Evolutionary conservation across 2,888 invertebrate species (phyloP).

Genomic region (Machimus atricapillus): DNA sequence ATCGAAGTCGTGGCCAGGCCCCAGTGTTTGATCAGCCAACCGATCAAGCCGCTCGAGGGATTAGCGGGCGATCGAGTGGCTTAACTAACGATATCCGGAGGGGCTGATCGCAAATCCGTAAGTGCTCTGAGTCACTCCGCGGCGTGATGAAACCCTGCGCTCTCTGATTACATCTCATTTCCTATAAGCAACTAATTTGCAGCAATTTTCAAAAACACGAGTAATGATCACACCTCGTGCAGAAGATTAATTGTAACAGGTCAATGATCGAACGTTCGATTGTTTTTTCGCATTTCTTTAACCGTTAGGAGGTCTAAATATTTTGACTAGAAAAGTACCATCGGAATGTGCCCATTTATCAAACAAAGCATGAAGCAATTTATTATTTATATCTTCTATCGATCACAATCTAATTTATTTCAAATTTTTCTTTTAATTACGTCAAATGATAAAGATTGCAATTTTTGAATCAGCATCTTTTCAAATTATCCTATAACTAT

Average conservation of each 20-base stretch:
- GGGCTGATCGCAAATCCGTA: background rate
- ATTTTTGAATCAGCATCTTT: background rate
- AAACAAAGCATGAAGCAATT: background rate
- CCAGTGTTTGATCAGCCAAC: background rate
- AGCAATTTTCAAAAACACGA: background rate
- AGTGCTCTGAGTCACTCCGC: background rate
- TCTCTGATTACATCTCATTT: background rate
- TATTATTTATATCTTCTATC: background rate
- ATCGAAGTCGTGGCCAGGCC: background rate
- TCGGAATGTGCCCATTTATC: background rate
- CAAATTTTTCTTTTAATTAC: background rate
- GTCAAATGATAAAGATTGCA: background rate
- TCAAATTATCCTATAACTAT: no score
- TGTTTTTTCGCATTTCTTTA: background rate
- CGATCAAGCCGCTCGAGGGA: background rate
- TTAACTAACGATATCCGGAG: constrained; percentile 4
- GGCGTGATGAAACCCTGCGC: background rate
- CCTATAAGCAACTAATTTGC: background rate
- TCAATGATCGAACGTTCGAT: background rate
- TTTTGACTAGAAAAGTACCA: background rate
- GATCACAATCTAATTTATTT: background rate
- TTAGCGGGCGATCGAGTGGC: background rate
- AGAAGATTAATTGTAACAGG: background rate
- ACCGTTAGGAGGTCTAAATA: background rate
- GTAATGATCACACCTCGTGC: background rate